phyloP scores from a whole-genome alignment of 1,140 invertebrate species.

The Drosophila gunungcola region DNA sequence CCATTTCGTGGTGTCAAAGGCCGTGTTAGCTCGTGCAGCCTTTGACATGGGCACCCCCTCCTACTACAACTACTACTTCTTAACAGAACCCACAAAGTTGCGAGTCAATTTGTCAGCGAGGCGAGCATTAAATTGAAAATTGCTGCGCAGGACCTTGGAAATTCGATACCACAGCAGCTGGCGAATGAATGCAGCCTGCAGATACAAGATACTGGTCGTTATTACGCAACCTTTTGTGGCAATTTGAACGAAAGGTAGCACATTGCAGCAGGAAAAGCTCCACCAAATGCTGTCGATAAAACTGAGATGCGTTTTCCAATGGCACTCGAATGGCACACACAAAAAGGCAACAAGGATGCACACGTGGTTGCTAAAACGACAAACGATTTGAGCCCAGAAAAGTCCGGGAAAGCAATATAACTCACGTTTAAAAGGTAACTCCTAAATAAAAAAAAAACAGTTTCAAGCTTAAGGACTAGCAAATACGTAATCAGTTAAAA shows the following conservation, averaged over 20 bases:
- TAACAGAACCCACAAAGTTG: conserved; percentile 48
- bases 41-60: conserved; percentile 36
- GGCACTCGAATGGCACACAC: neutral
- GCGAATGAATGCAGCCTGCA: conserved; percentile 44
- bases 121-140: conserved; percentile 71
- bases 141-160: conserved; percentile 59
- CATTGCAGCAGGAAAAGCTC: conserved; percentile 19
- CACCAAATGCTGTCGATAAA: neutral
- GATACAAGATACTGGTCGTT: conserved; percentile 21
- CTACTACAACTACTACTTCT: neutral
- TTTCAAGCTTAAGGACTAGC: no score
- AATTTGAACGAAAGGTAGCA: conserved; percentile 11
- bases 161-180: conserved; percentile 65
- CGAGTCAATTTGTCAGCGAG: conserved; percentile 75
- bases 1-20: conserved; percentile 63
- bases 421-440: no score
- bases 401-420: no score
- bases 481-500: no score
- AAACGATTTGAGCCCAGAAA: neutral
- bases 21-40: conserved; percentile 66
- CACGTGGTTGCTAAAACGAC: neutral
- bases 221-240: conserved; percentile 60
- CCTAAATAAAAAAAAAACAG: no score
- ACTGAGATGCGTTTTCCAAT: conserved; percentile 1
- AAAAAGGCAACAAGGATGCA: neutral